These are phyloP conservation scores for Caenorhabditis sulstoni DNA, from an alignment of 2,888 invertebrate species.

Conservation along the genomic window DNA sequence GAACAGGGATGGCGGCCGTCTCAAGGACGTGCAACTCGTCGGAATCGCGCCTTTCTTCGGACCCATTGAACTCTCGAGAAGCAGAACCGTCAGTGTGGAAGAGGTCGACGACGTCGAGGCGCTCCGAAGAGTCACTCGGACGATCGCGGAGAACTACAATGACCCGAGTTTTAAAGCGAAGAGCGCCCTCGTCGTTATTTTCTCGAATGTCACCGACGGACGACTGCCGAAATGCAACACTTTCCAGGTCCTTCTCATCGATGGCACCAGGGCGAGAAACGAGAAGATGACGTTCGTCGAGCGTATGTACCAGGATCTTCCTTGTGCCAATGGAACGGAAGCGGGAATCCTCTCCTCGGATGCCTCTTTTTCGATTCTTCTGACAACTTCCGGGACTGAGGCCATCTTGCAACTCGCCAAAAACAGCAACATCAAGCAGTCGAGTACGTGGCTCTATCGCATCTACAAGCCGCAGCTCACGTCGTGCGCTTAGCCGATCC, in stretches of 20 bases:
- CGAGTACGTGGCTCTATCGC: constrained; percentile 78
- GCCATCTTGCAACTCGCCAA: constrained; percentile 76
- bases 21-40: constrained; percentile 72
- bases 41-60: constrained; percentile 80
- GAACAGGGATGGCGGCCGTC: constrained; percentile 49
- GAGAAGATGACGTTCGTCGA: constrained; percentile 76
- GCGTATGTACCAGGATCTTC: constrained; percentile 76
- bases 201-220: constrained; percentile 71
- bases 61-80: constrained; percentile 71
- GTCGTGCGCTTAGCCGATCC: constrained; percentile 72
- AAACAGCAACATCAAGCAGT: constrained; percentile 76
- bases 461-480: constrained; percentile 69
- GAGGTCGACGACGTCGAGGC: constrained; percentile 66
- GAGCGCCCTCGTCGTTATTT: constrained; percentile 74
- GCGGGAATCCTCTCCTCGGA: constrained; percentile 78
- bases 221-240: constrained; percentile 72
- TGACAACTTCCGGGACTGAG: constrained; percentile 79
- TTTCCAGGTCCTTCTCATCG: constrained; percentile 77
- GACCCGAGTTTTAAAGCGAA: constrained; percentile 73
- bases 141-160: constrained; percentile 68
- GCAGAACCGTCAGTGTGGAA: constrained; percentile 69
- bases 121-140: constrained; percentile 47
- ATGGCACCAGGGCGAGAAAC: constrained; percentile 67
- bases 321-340: constrained; percentile 78
- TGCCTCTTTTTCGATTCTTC: constrained; percentile 70